These are phyloP conservation scores for Bimastos eiseni DNA, from an alignment of 2,888 invertebrate genomes.

Conservation along the genomic window DNA sequence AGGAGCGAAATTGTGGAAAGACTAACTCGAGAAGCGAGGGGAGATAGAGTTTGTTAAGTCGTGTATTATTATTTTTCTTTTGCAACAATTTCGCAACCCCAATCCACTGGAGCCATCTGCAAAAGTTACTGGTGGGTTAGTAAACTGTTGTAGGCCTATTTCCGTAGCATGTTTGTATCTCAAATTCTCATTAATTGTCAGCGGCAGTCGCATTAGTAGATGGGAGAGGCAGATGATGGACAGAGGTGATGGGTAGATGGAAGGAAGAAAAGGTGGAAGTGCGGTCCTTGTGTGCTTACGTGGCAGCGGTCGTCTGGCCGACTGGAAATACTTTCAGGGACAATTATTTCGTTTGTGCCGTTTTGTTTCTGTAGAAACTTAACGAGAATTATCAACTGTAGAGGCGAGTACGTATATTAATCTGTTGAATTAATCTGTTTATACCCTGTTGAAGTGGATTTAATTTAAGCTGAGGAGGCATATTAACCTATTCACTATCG, in stretches of 20 bases:
- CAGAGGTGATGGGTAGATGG: background rate
- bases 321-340: background rate
- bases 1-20: background rate
- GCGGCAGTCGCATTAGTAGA: background rate
- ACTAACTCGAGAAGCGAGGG: background rate
- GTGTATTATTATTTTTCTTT: background rate
- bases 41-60: background rate
- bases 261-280: background rate
- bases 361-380: background rate
- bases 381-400: background rate
- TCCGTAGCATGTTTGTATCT: background rate
- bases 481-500: background rate
- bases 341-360: background rate
- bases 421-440: no score
- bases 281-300: background rate
- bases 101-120: background rate
- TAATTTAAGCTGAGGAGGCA: background rate
- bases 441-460: background rate
- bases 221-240: background rate
- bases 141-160: background rate
- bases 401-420: background rate
- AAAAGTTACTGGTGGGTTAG: background rate
- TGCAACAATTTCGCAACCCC: background rate
- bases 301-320: background rate
- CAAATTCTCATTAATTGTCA: no score